phyloP scores from a whole-genome alignment of 2,113 vertebrate species.

The Euleptes europaea region DNA sequence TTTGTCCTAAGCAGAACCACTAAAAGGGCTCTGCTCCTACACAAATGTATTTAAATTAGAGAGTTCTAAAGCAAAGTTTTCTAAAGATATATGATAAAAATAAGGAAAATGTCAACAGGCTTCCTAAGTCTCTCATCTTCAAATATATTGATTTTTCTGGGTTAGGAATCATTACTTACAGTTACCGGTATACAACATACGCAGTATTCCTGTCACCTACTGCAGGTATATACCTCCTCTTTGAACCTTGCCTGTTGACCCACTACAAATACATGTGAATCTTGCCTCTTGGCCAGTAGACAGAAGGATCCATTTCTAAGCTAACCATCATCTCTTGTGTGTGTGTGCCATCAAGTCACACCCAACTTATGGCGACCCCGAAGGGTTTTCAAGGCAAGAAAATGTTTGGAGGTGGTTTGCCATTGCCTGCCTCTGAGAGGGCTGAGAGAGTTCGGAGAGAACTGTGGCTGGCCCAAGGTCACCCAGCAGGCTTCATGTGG shows the following conservation, averaged over 20 bases:
- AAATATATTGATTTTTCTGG: neutral
- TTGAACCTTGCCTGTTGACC: no score
- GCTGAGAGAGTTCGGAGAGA: no score
- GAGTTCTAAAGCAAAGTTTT: neutral
- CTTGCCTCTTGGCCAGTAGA: neutral
- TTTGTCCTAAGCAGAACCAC: neutral
- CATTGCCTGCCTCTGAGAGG: no score
- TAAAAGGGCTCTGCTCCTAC: neutral
- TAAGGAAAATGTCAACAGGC: neutral
- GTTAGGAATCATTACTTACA: neutral
- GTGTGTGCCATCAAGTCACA: no score
- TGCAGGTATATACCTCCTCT: neutral
- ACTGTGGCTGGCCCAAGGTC: no score
- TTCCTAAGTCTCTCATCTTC: neutral
- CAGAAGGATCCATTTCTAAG: neutral
- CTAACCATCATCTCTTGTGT: neutral
- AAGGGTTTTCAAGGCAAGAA: no score
- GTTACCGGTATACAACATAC: neutral
- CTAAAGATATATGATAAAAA: neutral
- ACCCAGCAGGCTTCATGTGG: no score
- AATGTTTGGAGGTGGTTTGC: no score
- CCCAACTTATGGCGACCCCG: no score
- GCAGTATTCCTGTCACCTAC: neutral
- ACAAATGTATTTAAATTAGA: neutral
- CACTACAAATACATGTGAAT: neutral